A percentile compares a stretch with the other conserved stretches of the same genome.
Conservation (phyloP, 2,113 vertebrate species). For the Varanus salvator region DNA sequence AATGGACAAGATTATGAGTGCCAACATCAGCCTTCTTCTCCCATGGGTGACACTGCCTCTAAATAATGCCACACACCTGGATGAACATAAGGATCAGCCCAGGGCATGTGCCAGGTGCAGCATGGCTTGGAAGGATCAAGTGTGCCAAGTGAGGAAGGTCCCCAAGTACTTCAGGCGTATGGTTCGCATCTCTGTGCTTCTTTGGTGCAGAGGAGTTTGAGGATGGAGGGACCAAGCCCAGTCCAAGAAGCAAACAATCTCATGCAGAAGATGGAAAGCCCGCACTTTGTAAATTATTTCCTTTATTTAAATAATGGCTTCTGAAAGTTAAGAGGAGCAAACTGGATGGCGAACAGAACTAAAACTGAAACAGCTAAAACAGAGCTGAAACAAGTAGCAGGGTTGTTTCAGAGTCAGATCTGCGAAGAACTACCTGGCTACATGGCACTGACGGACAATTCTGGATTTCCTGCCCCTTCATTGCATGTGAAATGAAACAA, state of each 20-base stretch:
- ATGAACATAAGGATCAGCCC: background rate
- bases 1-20: background rate
- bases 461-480: background rate
- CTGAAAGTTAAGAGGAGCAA: background rate
- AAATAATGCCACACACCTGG: conserved; percentile 20
- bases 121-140: conserved; percentile 13
- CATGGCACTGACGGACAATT: background rate
- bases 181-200: background rate
- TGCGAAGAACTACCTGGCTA: background rate
- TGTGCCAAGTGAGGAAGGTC: conserved; percentile 1
- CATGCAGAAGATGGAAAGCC: background rate
- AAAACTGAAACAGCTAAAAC: too few species aligned
- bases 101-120: conserved; percentile 18
- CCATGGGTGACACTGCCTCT: background rate
- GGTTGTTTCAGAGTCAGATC: background rate
- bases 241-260: background rate
- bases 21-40: background rate
- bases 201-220: background rate
- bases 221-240: background rate
- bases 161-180: background rate
- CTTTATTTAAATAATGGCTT: background rate
- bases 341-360: background rate
- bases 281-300: background rate
- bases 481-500: background rate
- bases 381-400: too few species aligned